Base-by-base conservation (phyloP, 2,113 vertebrate genomes). In the Kryptolebias marmoratus region DNA sequence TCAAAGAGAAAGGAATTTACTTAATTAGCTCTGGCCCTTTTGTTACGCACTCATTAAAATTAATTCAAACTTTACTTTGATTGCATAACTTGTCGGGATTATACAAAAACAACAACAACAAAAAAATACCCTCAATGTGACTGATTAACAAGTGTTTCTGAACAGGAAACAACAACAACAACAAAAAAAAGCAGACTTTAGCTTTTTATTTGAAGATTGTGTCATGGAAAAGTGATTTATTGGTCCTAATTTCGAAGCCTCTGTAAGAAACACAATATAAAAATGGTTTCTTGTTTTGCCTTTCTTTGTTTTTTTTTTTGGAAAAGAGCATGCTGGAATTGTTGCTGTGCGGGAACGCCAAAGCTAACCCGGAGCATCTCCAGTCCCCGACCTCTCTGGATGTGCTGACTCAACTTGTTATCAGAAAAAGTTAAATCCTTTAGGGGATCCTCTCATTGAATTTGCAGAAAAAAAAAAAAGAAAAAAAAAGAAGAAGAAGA, bases 1-100 rank as follows among this genome's bases (percentile, higher is more conserved):
- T 90, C 85, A 91, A 91, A 90, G 87, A 70, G 73, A 72, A 22
- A 67, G 57, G 77, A 85, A 77, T 89, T 80, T 80, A 75, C 77
- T 71, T 92, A 89, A 92, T 92, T 91, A 89, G 89, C 83, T 77
- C 18, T 60, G 82, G 79, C 49, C 75, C 82, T 89, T 91, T 89
- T 89, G 81, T 89, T 89, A 78, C 55, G 60, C 67, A 61, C 88
- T 88, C 88, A 86, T 90, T 90, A 90, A 85, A 89, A 89, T 86
- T 15, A 82, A 90, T 87, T 87, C 76, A 60, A 87, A 86, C 82
- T 82, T 90, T 79, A 79, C 73, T 83, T 70, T 67, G 81, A 87
- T 91, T 81, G 82, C 86, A 87, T 84, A 88, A 83, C 69, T 85
- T 60, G 65, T 87, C 76, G 74, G 71, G 71, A 82, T 85, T 75